Conservation (phyloP, 2,113 vertebrate species). For the Sminthopsis crassicaudata region DNA sequence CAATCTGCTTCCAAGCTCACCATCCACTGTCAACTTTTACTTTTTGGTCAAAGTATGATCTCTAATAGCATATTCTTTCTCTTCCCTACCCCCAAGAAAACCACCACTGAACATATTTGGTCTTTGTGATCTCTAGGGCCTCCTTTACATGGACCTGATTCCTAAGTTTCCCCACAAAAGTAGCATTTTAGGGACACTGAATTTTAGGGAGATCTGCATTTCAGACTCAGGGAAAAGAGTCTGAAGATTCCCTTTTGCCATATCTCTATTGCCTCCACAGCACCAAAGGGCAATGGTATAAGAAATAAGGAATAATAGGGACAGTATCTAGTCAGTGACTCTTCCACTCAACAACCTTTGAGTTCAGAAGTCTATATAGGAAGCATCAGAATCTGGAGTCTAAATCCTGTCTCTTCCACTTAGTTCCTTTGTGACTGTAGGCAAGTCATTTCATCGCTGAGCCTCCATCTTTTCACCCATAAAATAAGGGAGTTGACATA, state of each 20-base stretch:
- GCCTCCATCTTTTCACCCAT: not conserved
- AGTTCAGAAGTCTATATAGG: not conserved
- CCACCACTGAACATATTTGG: no score
- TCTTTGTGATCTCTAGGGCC: not conserved
- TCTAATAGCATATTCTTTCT: not conserved
- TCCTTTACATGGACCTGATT: not conserved
- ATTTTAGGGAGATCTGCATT: not conserved
- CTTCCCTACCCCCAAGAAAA: not conserved
- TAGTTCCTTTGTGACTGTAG: not conserved
- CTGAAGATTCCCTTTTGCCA: not conserved
- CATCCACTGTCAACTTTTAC: not conserved
- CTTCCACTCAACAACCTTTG: not conserved
- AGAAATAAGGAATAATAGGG: not conserved
- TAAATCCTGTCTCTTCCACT: not conserved
- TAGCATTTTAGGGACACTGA: not conserved
- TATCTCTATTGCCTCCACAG: not conserved
- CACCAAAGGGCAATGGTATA: not conserved
- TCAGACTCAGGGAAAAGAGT: not conserved
- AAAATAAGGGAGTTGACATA: not conserved
- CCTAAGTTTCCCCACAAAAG: slow-evolving; percentile 21
- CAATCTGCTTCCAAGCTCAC: slow-evolving; percentile 1
- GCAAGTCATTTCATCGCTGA: not conserved
- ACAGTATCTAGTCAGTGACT: not conserved
- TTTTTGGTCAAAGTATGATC: not conserved
- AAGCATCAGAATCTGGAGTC: not conserved